Conservation (phyloP, 2,797 vertebrate genomes). For the Rhinichthys osculus region DNA sequence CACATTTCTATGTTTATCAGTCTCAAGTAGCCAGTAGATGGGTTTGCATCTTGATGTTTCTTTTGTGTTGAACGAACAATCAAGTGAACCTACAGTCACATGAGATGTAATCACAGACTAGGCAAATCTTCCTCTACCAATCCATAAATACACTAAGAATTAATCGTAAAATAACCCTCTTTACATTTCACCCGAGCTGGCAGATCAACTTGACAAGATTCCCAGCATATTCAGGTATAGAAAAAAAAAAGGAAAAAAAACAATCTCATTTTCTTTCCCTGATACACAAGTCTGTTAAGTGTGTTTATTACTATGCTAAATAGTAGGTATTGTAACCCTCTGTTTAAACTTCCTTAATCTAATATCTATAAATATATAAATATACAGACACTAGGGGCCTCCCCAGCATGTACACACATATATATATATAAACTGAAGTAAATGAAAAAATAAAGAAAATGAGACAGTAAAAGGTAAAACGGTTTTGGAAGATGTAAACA, state of each 20-base stretch:
- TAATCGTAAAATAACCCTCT: neutral
- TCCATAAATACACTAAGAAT: neutral
- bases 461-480: no score
- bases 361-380: no score
- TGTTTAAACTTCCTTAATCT: neutral
- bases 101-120: neutral
- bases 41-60: neutral
- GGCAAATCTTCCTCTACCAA: neutral
- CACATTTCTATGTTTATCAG: conserved; percentile 30
- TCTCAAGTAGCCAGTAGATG: neutral
- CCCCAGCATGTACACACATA: neutral
- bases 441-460: no score
- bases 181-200: neutral
- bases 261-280: neutral
- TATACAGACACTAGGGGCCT: no score
- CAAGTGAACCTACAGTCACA: neutral
- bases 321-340: neutral
- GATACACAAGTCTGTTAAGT: neutral
- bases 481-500: neutral
- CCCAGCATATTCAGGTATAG: neutral
- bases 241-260: neutral
- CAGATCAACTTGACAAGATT: neutral
- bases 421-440: no score
- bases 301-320: neutral
- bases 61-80: neutral